These are phyloP conservation scores for Triplophysa bombifrons DNA, from an alignment of 2,797 vertebrate species.

Conservation along the genomic window DNA sequence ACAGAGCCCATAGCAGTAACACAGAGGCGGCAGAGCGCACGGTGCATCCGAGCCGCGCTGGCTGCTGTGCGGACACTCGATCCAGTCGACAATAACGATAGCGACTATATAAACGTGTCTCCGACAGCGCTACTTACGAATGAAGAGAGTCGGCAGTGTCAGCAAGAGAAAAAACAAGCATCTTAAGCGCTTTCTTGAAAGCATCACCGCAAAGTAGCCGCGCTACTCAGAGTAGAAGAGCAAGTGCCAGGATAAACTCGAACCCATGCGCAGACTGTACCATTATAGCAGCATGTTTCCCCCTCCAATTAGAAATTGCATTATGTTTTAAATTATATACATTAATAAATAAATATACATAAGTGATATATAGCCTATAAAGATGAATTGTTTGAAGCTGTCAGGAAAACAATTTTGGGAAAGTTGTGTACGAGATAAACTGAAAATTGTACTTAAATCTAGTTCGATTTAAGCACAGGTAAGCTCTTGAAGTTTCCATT, in stretches of 20 bases:
- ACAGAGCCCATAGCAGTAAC: constrained; percentile 79
- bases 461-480: no score
- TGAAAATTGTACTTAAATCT: no score
- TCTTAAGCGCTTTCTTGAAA: constrained; percentile 52
- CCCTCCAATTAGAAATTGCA: neutral
- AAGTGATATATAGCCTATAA: no score
- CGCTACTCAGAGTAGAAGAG: constrained; percentile 28
- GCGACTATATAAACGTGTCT: constrained; percentile 47
- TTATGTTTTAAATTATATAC: neutral
- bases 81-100: constrained; percentile 37
- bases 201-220: constrained; percentile 42
- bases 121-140: constrained; percentile 50
- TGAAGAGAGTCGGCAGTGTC: constrained; percentile 50
- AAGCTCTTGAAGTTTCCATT: no score
- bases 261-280: constrained; percentile 49
- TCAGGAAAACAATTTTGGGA: neutral
- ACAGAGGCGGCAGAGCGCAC: constrained; percentile 73
- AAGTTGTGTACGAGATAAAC: no score
- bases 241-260: constrained; percentile 27
- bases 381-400: neutral
- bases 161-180: constrained; percentile 29
- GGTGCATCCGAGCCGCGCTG: constrained; percentile 70
- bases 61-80: constrained; percentile 26
- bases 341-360: no score
- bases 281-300: constrained; percentile 13